These are phyloP conservation scores for Pseudomyrmex gracilis DNA, from an alignment of 1,140 invertebrate genomes.

Conservation along the genomic window DNA sequence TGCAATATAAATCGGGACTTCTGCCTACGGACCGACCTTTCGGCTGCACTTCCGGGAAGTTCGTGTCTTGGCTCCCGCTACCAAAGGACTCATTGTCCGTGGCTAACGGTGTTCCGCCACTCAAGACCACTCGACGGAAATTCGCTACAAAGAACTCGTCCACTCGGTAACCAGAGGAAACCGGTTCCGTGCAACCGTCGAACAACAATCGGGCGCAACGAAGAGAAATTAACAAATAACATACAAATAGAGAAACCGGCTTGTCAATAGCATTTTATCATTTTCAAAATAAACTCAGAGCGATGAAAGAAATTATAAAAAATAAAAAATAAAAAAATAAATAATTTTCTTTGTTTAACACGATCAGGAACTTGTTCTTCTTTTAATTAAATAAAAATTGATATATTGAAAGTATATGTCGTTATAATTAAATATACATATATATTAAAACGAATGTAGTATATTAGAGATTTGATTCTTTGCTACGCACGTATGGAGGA, in stretches of 20 bases:
- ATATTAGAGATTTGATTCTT: not conserved
- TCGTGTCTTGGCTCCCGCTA: slow-evolving; percentile 4
- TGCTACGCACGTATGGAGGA: not conserved
- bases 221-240: not conserved
- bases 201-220: not conserved
- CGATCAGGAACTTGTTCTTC: too few relatives aligned
- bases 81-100: slow-evolving; percentile 14
- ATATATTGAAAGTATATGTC: too few relatives aligned
- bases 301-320: too few relatives aligned
- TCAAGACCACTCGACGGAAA: not conserved
- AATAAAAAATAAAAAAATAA: too few relatives aligned
- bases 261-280: too few relatives aligned
- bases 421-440: not conserved
- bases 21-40: slow-evolving; percentile 18
- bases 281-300: too few relatives aligned
- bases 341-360: too few relatives aligned
- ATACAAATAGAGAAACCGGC: not conserved
- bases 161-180: not conserved
- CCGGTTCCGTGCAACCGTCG: not conserved
- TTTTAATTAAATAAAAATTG: too few relatives aligned
- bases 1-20: slow-evolving; percentile 10
- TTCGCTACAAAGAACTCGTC: not conserved
- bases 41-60: slow-evolving; percentile 6
- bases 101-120: not conserved
- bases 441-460: not conserved